Conservation (phyloP, 2,113 vertebrate species). For the Andinoacara biseriatus region DNA sequence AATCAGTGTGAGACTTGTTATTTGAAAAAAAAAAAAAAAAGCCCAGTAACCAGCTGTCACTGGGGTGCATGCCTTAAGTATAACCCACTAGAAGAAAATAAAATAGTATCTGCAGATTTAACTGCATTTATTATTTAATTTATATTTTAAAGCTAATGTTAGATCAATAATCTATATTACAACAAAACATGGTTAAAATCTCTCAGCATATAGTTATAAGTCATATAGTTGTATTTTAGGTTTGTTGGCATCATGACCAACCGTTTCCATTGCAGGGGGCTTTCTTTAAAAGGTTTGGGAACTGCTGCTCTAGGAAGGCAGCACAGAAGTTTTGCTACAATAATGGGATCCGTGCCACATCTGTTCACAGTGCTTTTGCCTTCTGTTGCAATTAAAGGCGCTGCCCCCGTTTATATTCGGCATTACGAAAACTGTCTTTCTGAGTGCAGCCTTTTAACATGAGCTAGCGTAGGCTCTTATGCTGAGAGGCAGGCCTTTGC, state of each 20-base stretch:
- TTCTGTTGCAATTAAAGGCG: conserved; percentile 12
- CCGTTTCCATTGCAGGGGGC: background rate
- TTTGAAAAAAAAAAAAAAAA: background rate
- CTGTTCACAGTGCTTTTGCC: background rate
- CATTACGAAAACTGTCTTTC: conserved; percentile 1
- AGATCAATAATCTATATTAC: no score
- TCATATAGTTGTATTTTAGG: background rate
- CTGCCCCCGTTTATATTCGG: background rate
- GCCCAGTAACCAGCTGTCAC: background rate
- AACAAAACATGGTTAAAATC: no score
- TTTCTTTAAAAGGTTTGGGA: background rate
- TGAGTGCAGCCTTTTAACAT: conserved; percentile 24
- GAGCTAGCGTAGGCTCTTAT: conserved; percentile 17
- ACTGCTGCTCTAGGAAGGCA: background rate
- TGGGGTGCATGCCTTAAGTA: background rate
- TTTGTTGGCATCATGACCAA: background rate
- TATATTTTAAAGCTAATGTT: no score
- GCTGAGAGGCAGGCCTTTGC: conserved; percentile 40
- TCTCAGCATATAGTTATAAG: background rate
- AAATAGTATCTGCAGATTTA: background rate
- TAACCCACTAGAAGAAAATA: background rate
- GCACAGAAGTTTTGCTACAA: background rate
- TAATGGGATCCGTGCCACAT: background rate
- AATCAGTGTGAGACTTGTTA: background rate
- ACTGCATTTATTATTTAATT: background rate